Conservation (phyloP, 2,888 invertebrate genomes). For the Lamellibrachia satsuma region DNA sequence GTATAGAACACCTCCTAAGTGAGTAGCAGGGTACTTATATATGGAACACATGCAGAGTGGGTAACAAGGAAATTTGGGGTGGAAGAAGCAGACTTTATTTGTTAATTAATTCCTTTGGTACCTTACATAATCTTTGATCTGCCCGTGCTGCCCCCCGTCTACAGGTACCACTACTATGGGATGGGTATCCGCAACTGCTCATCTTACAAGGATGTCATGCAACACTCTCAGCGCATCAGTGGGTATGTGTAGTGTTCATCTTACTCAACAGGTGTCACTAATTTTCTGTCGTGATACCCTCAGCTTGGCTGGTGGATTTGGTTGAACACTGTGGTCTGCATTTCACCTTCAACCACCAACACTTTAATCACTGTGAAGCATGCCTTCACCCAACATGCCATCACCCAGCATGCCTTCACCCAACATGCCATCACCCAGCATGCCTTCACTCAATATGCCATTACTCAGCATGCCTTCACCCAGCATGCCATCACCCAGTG, state of each 20-base stretch:
- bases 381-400: no score
- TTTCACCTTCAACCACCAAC: not conserved
- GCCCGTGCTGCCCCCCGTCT: slow-evolving; percentile 17
- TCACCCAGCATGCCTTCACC: no score
- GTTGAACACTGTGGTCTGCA: not conserved
- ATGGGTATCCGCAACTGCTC: slow-evolving; percentile 61
- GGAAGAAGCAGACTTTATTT: not conserved
- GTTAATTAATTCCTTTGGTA: not conserved
- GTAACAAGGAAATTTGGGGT: no score
- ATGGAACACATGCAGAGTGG: not conserved
- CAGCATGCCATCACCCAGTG: no score
- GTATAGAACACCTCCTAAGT: not conserved
- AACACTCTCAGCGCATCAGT: not conserved
- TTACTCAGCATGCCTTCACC: no score
- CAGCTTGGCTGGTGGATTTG: not conserved
- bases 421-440: no score
- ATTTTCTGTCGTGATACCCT: not conserved
- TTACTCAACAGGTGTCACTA: not conserved
- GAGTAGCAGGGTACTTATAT: not conserved
- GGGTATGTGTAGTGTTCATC: not conserved
- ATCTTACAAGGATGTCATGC: not conserved
- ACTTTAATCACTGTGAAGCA: not conserved
- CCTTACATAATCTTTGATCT: not conserved
- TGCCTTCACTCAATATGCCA: no score
- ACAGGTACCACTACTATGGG: slow-evolving; percentile 66